These are phyloP conservation scores for Peromyscus melanophrys DNA, from an alignment of 2,797 vertebrate genomes.

Conservation along the genomic window DNA sequence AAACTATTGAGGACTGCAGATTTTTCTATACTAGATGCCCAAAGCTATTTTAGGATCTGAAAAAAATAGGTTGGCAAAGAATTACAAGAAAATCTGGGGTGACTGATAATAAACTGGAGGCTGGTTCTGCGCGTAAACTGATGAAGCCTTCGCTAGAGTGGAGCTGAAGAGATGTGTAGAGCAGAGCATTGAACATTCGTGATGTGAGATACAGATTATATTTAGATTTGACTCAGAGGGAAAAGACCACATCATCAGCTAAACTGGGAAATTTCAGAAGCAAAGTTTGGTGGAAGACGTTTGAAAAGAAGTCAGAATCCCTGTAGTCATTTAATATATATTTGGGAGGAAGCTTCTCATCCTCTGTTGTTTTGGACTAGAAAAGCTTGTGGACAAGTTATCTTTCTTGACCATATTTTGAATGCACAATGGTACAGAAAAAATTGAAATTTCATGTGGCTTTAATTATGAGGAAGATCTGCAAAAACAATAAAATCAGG, in stretches of 20 bases:
- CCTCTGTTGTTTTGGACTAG: background rate
- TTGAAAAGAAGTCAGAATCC: background rate
- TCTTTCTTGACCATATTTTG: background rate
- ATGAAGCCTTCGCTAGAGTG: background rate
- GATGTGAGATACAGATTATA: background rate
- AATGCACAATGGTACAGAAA: background rate
- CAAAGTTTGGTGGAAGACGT: background rate
- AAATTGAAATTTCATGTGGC: background rate
- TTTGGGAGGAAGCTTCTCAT: background rate
- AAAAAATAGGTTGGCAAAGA: background rate
- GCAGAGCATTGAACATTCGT: background rate
- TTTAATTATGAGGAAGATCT: background rate
- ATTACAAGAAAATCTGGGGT: background rate
- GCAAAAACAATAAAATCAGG: background rate
- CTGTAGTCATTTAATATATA: background rate
- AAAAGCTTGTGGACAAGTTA: background rate
- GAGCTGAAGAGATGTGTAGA: background rate
- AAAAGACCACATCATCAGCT: background rate
- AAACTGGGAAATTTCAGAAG: constrained; percentile 28
- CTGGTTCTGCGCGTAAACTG: background rate
- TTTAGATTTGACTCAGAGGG: background rate
- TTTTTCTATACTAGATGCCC: background rate
- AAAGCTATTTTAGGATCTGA: constrained; percentile 1
- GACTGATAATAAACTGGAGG: background rate
- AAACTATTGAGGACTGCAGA: background rate